phyloP scores from a whole-genome alignment of 1,140 invertebrate species.

The Saccostrea cuccullata region DNA sequence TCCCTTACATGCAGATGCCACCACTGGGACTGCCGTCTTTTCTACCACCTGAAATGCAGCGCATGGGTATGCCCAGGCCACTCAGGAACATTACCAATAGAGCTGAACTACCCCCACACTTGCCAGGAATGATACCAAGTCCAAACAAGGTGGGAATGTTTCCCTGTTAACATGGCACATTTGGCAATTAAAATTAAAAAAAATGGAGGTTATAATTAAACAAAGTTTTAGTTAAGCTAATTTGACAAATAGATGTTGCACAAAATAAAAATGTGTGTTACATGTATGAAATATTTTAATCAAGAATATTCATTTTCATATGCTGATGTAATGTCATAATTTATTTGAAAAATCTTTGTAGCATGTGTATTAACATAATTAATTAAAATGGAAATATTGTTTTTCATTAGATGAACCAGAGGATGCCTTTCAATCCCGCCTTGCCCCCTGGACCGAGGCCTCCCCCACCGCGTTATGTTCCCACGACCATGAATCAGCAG shows the following conservation, averaged over 20 bases:
- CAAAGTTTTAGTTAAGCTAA: too few species aligned
- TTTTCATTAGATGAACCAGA: conserved; percentile 61
- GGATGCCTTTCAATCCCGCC: conserved; percentile 72
- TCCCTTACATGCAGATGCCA: conserved; percentile 40
- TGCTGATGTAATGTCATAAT: too few species aligned
- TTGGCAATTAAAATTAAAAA: too few species aligned
- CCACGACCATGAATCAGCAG: conserved; percentile 35
- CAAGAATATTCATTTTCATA: too few species aligned
- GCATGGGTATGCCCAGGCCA: conserved; percentile 45
- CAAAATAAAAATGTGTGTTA: too few species aligned
- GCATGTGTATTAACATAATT: too few species aligned
- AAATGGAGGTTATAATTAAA: too few species aligned
- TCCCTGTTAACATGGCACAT: background rate
- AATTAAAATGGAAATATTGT: too few species aligned
- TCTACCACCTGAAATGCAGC: conserved; percentile 36
- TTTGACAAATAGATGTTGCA: too few species aligned
- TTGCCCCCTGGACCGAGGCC: conserved; percentile 67
- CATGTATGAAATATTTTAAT: too few species aligned
- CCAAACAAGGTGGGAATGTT: conserved; percentile 43
- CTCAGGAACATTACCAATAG: conserved; percentile 64
- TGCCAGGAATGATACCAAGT: conserved; percentile 37
- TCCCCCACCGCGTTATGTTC: conserved; percentile 48
- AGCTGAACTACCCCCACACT: conserved; percentile 34
- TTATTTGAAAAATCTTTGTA: too few species aligned
- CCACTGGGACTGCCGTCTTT: background rate